Evolutionary conservation across 2,888 invertebrate genomes (phyloP).

Genomic region (Microctonus hyperodae): DNA sequence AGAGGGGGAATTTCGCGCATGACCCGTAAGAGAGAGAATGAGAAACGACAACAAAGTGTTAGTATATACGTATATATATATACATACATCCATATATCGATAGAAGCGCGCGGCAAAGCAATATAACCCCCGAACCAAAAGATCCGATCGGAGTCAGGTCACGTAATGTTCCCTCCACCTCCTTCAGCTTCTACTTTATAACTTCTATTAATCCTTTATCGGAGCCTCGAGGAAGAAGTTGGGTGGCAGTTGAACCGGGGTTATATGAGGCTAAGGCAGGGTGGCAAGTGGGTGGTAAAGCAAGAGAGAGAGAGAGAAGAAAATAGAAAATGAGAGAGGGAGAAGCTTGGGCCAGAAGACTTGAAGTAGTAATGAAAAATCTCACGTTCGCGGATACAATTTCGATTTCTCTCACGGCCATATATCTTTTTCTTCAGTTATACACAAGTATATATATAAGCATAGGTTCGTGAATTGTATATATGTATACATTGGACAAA

Average conservation of each 20-base stretch:
- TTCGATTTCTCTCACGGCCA: conserved; percentile 33
- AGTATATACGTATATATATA: background rate
- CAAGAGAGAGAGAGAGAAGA: background rate
- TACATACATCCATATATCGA: background rate
- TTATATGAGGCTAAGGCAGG: conserved; percentile 8
- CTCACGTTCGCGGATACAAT: conserved; percentile 43
- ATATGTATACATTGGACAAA: conserved; percentile 25
- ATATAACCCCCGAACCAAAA: conserved; percentile 61
- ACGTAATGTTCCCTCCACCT: conserved; percentile 62
- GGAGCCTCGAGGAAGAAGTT: conserved; percentile 34
- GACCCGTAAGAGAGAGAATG: conserved; percentile 57
- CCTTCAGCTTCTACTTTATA: conserved; percentile 63
- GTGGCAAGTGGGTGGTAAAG: conserved; percentile 11
- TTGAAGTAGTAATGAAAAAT: conserved; percentile 45
- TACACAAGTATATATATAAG: background rate
- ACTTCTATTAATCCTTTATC: conserved; percentile 64
- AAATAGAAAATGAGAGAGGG: background rate
- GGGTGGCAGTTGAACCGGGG: conserved; percentile 9
- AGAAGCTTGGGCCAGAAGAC: conserved; percentile 24
- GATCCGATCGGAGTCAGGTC: conserved; percentile 63
- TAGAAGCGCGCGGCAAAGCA: conserved; percentile 51
- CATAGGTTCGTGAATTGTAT: background rate
- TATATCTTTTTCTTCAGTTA: conserved; percentile 27
- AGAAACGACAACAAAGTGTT: conserved; percentile 57
- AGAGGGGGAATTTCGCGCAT: conserved; percentile 54